Evolutionary conservation across 2,113 vertebrate genomes (phyloP), one percentile per base, ranked within the genome.

Genomic region (Cebidichthys violaceus): DNA sequence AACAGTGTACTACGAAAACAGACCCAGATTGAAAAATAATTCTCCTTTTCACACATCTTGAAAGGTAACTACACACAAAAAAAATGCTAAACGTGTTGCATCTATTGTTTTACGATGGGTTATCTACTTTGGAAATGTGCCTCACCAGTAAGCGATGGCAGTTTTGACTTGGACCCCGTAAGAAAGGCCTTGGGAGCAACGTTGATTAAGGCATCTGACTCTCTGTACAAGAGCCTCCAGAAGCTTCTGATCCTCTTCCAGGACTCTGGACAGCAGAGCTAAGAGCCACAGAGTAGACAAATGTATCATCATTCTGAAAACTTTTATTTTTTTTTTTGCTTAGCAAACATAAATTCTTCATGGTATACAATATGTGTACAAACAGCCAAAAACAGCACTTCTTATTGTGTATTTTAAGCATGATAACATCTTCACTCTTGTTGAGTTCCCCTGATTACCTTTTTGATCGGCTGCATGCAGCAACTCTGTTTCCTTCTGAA

Each of bases 91-190:
- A n/a, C 43, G 8, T 64, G 37, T 6, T 65, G 11, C 4, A 68
- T 33, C 4, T 0, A 54, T 22, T 61, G n/a, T 27, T 71, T 54
- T 64, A 39, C n/a, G 67, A 22, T 1, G 24, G 0, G 22, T 61
- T 35, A 39, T 70, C 13, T 10, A 22, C 37, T 79, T 55, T 17
- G n/a, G 4, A 84, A 59, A 22, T 71, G 45, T 1, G 9, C 39
- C 96, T 95, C 81, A 97, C 96, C 96, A 97, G 87, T 95, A 88
- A 31, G 84, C 84, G 54, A 96, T 90, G 24, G 93, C 71, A 0
- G 77, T 90, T 84, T 95, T 94, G 62, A 95, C 91, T 59, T 93
- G 91, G 0, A 69, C 79, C 11, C 91, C 90, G 17, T 88, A 93
- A 29, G 89, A 81, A 47, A 95, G 86, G 24, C 91, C 89, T 24